phyloP scores from a whole-genome alignment of 1,140 invertebrate genomes.

The Drosophila baimaii region DNA sequence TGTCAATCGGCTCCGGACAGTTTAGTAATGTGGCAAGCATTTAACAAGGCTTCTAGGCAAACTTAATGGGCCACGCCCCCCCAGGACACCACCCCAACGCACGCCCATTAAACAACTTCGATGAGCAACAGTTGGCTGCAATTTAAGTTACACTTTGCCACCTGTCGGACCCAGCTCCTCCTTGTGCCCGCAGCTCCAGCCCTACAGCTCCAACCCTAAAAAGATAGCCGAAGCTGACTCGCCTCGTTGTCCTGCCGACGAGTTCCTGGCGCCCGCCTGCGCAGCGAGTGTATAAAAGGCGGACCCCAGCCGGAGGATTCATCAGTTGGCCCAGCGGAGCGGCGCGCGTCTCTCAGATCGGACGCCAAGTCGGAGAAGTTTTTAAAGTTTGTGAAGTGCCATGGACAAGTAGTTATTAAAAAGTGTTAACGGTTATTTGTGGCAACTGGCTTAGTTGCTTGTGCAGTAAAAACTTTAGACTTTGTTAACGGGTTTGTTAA shows the following conservation, averaged over 20 bases:
- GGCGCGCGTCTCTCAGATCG: conserved; percentile 71
- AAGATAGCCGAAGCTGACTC: conserved; percentile 31
- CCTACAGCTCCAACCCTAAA: conserved; percentile 6
- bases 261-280: conserved; percentile 30
- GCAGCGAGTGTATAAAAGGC: conserved; percentile 68
- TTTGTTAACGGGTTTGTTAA: neutral
- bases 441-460: neutral
- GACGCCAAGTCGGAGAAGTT: conserved; percentile 9
- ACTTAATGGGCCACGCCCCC: conserved; percentile 36
- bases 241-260: conserved; percentile 37
- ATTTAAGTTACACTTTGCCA: conserved; percentile 76
- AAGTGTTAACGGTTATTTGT: conserved; percentile 16
- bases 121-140: conserved; percentile 78
- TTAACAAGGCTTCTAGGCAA: conserved; percentile 34
- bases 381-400: conserved; percentile 26
- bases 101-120: conserved; percentile 54
- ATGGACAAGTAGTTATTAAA: conserved; percentile 12
- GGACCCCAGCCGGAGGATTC: conserved; percentile 31
- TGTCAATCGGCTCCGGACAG: conserved; percentile 29
- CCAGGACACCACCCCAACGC: neutral
- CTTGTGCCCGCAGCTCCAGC: neutral
- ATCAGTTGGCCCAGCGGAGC: conserved; percentile 70
- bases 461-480: neutral
- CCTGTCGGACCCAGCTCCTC: conserved; percentile 45
- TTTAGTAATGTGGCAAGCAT: conserved; percentile 36